Base-by-base conservation (phyloP, 2,113 vertebrate genomes). In the Ptyas mucosa region DNA sequence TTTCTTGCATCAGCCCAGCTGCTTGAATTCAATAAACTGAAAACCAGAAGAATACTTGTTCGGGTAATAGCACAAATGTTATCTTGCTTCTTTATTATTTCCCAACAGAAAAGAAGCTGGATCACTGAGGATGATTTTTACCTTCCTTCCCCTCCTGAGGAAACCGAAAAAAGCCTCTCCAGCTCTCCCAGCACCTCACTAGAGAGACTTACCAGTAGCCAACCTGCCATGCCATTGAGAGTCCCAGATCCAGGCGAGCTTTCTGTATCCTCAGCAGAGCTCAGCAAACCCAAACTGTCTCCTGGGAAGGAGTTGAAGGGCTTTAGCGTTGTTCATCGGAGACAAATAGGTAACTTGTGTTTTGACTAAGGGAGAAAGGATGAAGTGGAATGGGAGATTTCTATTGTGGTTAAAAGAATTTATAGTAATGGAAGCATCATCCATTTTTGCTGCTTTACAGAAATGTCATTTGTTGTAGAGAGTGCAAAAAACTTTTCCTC, bases 321-420 rank as follows among this genome's bases (percentile, higher is more conserved):
- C 93, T 98, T 98, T 96, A 89, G 97, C 0, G 99, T 99, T 0
- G 97, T 99, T 69, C 99, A 99, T 53, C 98, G 98, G 64, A 97
- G 99, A 91, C 98, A 99, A 93, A 99, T 98, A 88, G 99, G 99
- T 99, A 97, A 90, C 1, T 96, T 90, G 88, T 15, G 0, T 69
- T 90, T 55, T 58, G 46, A 3, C 39, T 69, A 46, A 49, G 64
- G 39, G n/a, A 51, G 26, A 12, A 85, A 43, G 0, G 21, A 49
- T 18, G 54, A 55, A 49, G 6, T 15, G 34, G 75, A 81, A 81
- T 21, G 75, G 75, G 75, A 81, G 43, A 34, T 18, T n/a, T 15
- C 21, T n/a, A 51, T 64, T 12, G 86, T 61, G 26, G 85, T 26
- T 88, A 18, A 57, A 49, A 69, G 55, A 8, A 58, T 58, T 53